Evolutionary conservation across 2,113 vertebrate species (phyloP).

Genomic region (Rhadina sibilatrix): DNA sequence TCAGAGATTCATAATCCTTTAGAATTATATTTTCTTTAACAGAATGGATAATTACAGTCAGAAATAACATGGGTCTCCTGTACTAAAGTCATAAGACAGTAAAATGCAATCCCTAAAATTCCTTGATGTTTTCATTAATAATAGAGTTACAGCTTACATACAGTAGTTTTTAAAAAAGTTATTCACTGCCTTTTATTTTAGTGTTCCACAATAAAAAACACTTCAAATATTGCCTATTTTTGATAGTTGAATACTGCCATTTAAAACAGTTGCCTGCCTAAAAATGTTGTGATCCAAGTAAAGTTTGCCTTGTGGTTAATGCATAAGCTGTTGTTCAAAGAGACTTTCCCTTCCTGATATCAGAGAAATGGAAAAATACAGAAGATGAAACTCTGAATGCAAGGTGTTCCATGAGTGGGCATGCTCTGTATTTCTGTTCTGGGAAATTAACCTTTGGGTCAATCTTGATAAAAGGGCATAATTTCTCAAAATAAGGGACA

Average conservation of each 20-base stretch:
- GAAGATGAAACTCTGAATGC: neutral
- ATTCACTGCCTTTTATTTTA: neutral
- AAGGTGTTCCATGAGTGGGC: neutral
- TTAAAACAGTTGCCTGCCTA: neutral
- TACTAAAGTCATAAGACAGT: neutral
- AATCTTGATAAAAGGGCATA: neutral
- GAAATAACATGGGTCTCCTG: slow-evolving; percentile 9
- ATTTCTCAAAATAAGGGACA: neutral
- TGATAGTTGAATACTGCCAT: neutral
- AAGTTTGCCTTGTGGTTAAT: neutral
- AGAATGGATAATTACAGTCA: slow-evolving; percentile 1
- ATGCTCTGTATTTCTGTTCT: neutral
- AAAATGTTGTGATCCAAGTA: neutral
- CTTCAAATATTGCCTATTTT: neutral
- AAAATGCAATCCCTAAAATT: neutral
- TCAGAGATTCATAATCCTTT: neutral
- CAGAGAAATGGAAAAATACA: neutral
- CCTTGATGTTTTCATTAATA: neutral
- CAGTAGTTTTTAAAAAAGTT: neutral
- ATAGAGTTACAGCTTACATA: neutral
- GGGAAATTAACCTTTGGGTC: neutral
- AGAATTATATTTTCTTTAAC: slow-evolving; percentile 11
- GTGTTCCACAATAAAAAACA: neutral
- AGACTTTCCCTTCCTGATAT: neutral
- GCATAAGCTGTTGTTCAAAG: neutral